Evolutionary conservation across 1,140 invertebrate species (phyloP).

Genomic region (Rhynchophorus ferrugineus): DNA sequence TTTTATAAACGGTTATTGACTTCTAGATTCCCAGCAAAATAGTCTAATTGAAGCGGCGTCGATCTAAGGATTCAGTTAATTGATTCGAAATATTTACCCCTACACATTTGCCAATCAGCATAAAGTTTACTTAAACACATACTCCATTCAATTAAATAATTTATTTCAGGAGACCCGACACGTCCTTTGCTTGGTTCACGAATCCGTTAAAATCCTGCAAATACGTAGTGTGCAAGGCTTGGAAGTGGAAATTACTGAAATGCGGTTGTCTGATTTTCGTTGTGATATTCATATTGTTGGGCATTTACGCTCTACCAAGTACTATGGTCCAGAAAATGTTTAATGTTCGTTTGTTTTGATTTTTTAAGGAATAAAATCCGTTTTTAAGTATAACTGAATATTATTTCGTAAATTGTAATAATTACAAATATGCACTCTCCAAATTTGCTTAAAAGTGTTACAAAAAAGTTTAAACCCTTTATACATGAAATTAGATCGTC

Average conservation of each 20-base stretch:
- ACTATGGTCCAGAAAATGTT: constrained; percentile 47
- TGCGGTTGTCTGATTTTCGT: constrained; percentile 37
- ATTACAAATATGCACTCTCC: too few species aligned
- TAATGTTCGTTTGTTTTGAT: constrained; percentile 26
- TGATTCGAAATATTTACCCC: too few species aligned
- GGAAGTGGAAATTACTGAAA: constrained; percentile 45
- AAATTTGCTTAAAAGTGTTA: too few species aligned
- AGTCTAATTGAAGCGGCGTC: background rate
- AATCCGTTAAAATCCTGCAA: constrained; percentile 51
- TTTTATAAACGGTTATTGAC: too few species aligned
- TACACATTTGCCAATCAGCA: too few species aligned
- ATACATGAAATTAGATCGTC: too few species aligned
- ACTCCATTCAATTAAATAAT: too few species aligned
- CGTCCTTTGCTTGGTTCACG: constrained; percentile 53
- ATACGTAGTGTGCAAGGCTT: constrained; percentile 46
- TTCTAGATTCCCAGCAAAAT: too few species aligned
- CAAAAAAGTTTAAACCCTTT: too few species aligned
- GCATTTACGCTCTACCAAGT: constrained; percentile 47
- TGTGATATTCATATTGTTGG: constrained; percentile 37
- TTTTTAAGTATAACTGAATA: too few species aligned
- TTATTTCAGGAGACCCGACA: constrained; percentile 50
- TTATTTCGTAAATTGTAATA: too few species aligned
- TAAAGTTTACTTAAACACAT: too few species aligned
- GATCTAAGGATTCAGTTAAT: background rate
- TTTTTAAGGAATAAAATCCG: constrained; percentile 3